Conservation (phyloP, 1,140 invertebrate species). For the Trachymyrmex cornetzi region DNA sequence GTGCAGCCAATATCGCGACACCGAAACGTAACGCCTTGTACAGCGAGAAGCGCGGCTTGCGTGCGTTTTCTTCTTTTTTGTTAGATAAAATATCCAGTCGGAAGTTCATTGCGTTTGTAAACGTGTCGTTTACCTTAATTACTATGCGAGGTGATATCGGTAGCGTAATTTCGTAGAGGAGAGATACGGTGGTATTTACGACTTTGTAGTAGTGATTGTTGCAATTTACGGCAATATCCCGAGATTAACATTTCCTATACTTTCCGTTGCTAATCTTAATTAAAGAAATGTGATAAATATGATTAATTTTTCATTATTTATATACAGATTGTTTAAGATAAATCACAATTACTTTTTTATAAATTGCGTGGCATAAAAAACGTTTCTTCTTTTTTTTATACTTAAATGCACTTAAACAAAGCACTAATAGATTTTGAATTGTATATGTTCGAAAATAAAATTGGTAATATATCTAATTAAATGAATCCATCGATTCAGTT, state of each 20-base stretch:
- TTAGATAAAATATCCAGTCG: conserved; percentile 31
- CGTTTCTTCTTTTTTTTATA: not conserved
- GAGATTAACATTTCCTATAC: not conserved
- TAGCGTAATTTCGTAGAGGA: conserved; percentile 28
- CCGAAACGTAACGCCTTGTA: conserved; percentile 33
- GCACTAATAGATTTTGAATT: not conserved
- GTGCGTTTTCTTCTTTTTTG: conserved; percentile 45
- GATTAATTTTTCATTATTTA: not conserved
- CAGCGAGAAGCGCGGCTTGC: not conserved
- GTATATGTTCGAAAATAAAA: not conserved
- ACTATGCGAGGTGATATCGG: not conserved
- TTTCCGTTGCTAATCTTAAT: not conserved
- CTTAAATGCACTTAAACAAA: not conserved
- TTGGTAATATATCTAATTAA: not conserved
- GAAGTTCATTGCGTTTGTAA: conserved; percentile 3
- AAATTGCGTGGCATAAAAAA: not conserved
- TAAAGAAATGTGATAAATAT: not conserved
- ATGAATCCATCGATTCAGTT: not conserved
- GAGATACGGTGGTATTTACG: not conserved
- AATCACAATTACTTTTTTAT: not conserved
- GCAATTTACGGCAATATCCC: conserved; percentile 1
- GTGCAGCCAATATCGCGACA: conserved; percentile 74
- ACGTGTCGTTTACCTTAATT: conserved; percentile 51
- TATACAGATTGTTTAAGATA: not conserved
- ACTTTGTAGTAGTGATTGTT: not conserved